Evolutionary conservation across 1,140 invertebrate genomes (phyloP).

Genomic region (Heliconius himera): DNA sequence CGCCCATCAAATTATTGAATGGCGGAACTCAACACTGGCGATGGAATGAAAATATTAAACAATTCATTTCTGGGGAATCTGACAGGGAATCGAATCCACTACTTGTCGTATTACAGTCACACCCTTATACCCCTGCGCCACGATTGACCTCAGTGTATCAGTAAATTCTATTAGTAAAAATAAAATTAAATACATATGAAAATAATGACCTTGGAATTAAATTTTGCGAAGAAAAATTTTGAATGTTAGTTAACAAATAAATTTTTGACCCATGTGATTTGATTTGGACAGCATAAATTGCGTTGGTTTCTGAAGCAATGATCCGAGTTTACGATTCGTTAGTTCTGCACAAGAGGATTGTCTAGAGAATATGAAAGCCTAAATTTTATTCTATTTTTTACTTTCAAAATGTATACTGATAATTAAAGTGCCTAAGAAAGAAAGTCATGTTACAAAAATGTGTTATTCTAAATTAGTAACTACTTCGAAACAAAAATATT

Average conservation of each 20-base stretch:
- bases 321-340: slow-evolving; percentile 38
- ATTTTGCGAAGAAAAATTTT: not conserved
- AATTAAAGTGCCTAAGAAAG: no score
- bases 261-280: slow-evolving; percentile 31
- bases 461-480: no score
- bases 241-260: slow-evolving; percentile 8
- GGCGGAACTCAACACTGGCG: no score
- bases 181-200: not conserved
- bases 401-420: not conserved
- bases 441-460: no score
- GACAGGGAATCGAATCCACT: no score
- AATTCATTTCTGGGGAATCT: no score
- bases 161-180: not conserved
- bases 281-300: slow-evolving; percentile 32
- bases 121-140: no score
- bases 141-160: not conserved
- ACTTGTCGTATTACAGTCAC: no score
- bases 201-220: not conserved
- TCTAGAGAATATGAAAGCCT: not conserved
- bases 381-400: not conserved
- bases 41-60: no score
- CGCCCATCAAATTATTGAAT: no score
- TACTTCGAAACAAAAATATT: no score
- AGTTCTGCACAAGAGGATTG: slow-evolving; percentile 30
- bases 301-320: slow-evolving; percentile 26